phyloP scores from a whole-genome alignment of 2,797 vertebrate genomes.

The Halcyon leucocephala region DNA sequence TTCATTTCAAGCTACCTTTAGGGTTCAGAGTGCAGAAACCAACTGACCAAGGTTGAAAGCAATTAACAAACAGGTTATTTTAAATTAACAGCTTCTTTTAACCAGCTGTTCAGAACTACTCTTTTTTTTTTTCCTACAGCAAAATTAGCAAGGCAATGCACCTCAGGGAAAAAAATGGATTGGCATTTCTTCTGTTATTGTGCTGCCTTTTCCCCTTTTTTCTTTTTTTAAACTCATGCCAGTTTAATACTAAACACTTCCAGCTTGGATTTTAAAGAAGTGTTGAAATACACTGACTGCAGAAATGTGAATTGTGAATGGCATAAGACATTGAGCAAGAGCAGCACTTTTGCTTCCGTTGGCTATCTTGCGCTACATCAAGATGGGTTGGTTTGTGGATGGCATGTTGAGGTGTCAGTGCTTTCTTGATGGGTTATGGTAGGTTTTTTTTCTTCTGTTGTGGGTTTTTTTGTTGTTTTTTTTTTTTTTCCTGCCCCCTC shows the following conservation, averaged over 20 bases:
- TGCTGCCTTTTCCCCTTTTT: neutral
- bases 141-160: neutral
- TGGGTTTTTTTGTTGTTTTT: no score
- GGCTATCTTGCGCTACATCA: neutral
- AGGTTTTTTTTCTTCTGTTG: neutral
- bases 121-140: neutral
- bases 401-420: neutral
- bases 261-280: conserved; percentile 19
- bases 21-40: conserved; percentile 75
- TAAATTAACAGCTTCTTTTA: conserved; percentile 77
- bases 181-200: neutral
- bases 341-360: neutral
- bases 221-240: neutral
- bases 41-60: conserved; percentile 80
- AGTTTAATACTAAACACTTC: neutral
- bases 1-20: conserved; percentile 77
- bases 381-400: neutral
- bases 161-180: neutral
- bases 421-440: neutral
- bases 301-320: neutral
- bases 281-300: neutral
- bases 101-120: conserved; percentile 58
- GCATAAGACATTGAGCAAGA: neutral
- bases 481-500: no score
- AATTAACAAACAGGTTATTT: conserved; percentile 84